Evolutionary conservation across 2,797 vertebrate genomes (phyloP), one percentile per base, ranked within the genome.

Genomic region (Eulemur albifrons): DNA sequence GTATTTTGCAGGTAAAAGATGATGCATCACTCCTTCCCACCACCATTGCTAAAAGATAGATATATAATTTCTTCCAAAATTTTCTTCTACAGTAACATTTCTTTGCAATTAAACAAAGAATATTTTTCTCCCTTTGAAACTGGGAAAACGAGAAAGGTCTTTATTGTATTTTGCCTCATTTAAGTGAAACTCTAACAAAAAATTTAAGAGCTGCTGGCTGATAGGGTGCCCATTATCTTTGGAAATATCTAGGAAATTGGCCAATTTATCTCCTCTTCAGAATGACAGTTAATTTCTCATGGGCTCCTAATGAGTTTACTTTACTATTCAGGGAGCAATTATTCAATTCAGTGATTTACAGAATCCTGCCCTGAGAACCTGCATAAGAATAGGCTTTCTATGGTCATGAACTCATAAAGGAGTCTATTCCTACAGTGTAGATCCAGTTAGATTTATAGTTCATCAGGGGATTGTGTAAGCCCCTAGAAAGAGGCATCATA

Each of bases 261-360:
- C 27, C 30, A 73, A 50, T 92, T 94, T 67, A 63, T 65, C 81
- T 85, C 20, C 2, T 4, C 20, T 87, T 92, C 77, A 82, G 65
- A 95, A 84, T 81, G 27, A 91, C n/a, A 92, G 25, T 81, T 94
- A 79, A 90, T 95, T 92, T 85, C 67, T 93, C 67, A 75, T 59
- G 38, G 81, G 15, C 2, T 87, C 21, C 77, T 93, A 94, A 59
- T 93, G 48, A 97, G 35, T 90, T 90, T 93, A 80, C n/a, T 69
- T 90, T 84, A 38, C 69, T 90, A 81, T 73, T 90, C 67, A 48
- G 57, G n/a, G 18, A 83, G 40, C 40, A 95, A 77, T 88, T 96
- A 85, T 61, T 77, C 57, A 72, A 63, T 75, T 94, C 82, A 88
- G 88, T 88, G 61, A 93, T 54, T 87, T 95, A 94, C 25, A 95